Base-by-base conservation (phyloP, 2,113 vertebrate species). In the Ariopsis seemanni region DNA sequence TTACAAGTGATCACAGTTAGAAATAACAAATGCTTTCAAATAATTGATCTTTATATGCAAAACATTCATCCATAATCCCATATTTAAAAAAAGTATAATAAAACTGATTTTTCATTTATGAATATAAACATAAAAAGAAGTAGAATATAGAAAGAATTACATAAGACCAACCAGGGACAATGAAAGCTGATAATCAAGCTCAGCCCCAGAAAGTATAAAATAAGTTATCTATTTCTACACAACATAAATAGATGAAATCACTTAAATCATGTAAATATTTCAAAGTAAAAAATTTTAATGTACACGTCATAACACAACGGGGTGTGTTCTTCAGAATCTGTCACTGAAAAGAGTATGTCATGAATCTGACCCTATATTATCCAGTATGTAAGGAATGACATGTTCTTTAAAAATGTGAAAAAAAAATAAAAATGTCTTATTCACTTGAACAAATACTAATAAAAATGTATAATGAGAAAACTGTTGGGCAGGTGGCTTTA, bases 211-310 rank as follows among this genome's bases (percentile, higher is more conserved):
- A 57, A 53, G 8, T 71, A 84, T 58, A 74, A 88, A 85, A 86
- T 86, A 82, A 84, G 84, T 86, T 90, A 90, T 86, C 82, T 88
- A 79, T 88, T 80, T 84, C 87, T 74, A 81, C 85, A 86, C 17
- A 90, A 58, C 18, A 83, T 88, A 88, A 72, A 86, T 90, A 86
- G 42, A 86, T 88, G 52, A 30, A 80, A 55, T 85, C 62, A 85
- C 20, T 48, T 82, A 42, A 87, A 82, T 87, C 57, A 75, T 72
- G 67, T 17, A 50, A 87, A 77, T 85, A 83, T 85, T 67, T 87
- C 20, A 74, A 69, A 48, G 20, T 62, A 25, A 84, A 22, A 63
- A 85, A 63, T 42, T 50, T 34, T 48, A 85, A 84, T 83, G 62
- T 42, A 86, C 67, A 53, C 82, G 15, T 27, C 74, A 71, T 85